Percentiles rank a stretch among this genome's conserved stretches.
Conservation (phyloP, 2,888 invertebrate genomes). For the Andrena hattorfiana region DNA sequence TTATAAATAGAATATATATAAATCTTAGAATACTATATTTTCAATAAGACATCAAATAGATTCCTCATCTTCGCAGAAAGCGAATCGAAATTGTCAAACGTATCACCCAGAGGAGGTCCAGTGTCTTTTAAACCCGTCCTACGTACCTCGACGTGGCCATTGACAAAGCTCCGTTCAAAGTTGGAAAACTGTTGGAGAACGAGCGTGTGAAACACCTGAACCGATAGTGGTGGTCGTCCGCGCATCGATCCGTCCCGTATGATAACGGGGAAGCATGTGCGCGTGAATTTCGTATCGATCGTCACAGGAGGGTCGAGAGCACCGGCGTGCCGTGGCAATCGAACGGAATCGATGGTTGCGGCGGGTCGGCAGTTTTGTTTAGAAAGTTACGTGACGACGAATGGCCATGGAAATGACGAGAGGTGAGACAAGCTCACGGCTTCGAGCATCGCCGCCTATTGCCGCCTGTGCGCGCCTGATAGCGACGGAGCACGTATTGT, state of each 20-base stretch:
- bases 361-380: slow-evolving; percentile 73
- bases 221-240: slow-evolving; percentile 13
- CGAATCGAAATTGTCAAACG: too few species aligned
- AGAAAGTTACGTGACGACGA: slow-evolving; percentile 75
- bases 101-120: too few species aligned
- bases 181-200: too few species aligned
- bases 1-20: too few species aligned
- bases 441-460: slow-evolving; percentile 35
- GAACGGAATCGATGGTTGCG: slow-evolving; percentile 19
- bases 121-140: too few species aligned
- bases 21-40: too few species aligned
- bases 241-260: slow-evolving; percentile 71
- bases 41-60: too few species aligned
- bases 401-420: slow-evolving; percentile 79
- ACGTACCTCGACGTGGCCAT: too few species aligned
- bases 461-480: slow-evolving; percentile 34
- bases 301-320: slow-evolving; percentile 4
- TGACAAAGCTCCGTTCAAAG: too few species aligned
- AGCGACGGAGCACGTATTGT: slow-evolving; percentile 11
- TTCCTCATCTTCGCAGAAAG: too few species aligned
- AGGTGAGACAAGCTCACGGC: slow-evolving; percentile 64
- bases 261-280: slow-evolving; percentile 54
- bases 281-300: slow-evolving; percentile 50
- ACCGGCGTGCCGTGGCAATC: slow-evolving; percentile 11
- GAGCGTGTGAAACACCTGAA: neutral